Evolutionary conservation across 2,888 invertebrate species (phyloP).

Genomic region (Pherbina coryleti): DNA sequence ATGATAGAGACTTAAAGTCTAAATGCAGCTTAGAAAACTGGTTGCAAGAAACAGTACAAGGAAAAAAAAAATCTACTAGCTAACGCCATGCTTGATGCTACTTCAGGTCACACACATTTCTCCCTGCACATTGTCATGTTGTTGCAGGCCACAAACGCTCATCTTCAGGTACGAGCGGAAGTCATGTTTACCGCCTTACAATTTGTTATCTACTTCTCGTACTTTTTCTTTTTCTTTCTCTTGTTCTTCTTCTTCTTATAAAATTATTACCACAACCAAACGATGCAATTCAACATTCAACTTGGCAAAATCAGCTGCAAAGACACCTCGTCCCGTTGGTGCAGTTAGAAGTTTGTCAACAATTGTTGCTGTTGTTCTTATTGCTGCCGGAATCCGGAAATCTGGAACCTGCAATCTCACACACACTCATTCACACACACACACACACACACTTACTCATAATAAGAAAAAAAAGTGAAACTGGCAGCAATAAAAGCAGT

Average conservation of each 20-base stretch:
- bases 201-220: not conserved
- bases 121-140: not conserved
- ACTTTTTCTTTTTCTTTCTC: too few species aligned
- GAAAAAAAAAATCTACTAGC: too few species aligned
- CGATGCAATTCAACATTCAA: not conserved
- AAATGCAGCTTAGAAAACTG: constrained; percentile 9
- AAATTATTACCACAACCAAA: not conserved
- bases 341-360: constrained; percentile 1
- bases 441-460: not conserved
- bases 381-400: not conserved
- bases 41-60: not conserved
- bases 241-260: not conserved
- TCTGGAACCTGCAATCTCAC: constrained; percentile 7
- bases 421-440: not conserved
- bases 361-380: constrained; percentile 15
- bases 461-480: constrained; percentile 30
- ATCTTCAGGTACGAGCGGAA: not conserved
- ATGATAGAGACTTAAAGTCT: not conserved
- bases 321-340: not conserved
- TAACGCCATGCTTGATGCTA: constrained; percentile 5
- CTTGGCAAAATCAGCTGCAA: not conserved
- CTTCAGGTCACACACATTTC: not conserved
- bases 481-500: constrained; percentile 4
- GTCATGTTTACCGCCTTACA: not conserved
- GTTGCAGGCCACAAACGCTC: not conserved